Evolutionary conservation across 2,888 invertebrate species (phyloP).

Genomic region (Diaphora mendica): DNA sequence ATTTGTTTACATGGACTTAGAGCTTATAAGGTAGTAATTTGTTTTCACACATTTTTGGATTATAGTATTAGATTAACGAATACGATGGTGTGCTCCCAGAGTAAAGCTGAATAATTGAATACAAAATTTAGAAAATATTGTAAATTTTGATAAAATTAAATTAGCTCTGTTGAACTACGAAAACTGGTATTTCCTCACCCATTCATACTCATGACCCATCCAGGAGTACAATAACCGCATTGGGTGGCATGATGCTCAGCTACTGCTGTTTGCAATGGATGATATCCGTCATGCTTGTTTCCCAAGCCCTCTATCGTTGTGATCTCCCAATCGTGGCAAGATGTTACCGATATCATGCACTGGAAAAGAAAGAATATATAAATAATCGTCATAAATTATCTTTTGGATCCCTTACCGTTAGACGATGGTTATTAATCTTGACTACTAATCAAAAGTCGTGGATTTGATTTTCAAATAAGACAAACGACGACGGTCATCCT

Average conservation of each 20-base stretch:
- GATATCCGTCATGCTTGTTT: constrained; percentile 86
- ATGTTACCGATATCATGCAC: constrained; percentile 82
- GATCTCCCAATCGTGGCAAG: constrained; percentile 88
- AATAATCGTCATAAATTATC: not conserved
- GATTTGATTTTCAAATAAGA: too few relatives aligned
- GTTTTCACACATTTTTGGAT: not conserved
- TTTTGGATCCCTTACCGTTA: too few relatives aligned
- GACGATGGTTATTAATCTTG: too few relatives aligned
- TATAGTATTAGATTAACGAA: not conserved
- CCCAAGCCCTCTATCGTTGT: constrained; percentile 90
- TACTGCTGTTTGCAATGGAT: constrained; percentile 86
- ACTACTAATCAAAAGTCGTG: too few relatives aligned
- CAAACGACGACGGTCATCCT: too few relatives aligned
- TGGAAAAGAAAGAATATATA: constrained; percentile 40
- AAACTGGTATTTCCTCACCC: constrained; percentile 52
- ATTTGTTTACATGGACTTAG: not conserved
- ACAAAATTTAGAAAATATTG: not conserved
- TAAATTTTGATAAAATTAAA: not conserved
- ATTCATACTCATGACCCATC: constrained; percentile 71
- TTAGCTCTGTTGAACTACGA: not conserved
- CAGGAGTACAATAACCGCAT: constrained; percentile 89
- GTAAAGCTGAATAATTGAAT: not conserved
- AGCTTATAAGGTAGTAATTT: not conserved
- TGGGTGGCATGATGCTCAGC: constrained; percentile 88
- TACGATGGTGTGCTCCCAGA: not conserved